phyloP scores from a whole-genome alignment of 2,113 vertebrate species.

The Scomber scombrus region DNA sequence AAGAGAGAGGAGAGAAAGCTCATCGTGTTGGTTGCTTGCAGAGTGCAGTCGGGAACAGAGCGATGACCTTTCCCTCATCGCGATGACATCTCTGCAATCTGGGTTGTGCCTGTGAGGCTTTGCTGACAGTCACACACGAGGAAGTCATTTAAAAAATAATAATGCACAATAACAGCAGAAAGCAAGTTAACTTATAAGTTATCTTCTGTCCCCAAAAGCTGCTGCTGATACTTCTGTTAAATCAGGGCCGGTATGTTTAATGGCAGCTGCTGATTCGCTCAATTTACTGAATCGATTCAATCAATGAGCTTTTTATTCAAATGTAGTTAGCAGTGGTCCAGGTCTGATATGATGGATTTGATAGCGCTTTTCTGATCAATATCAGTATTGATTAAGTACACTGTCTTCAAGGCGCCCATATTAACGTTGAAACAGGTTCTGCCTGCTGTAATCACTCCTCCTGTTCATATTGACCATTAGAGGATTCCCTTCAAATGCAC shows the following conservation, averaged over 20 bases:
- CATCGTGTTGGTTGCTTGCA: constrained; percentile 37
- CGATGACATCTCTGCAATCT: constrained; percentile 48
- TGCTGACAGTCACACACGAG: constrained; percentile 10
- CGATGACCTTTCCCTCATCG: constrained; percentile 56
- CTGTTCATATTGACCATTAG: too few relatives aligned
- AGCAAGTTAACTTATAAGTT: background rate
- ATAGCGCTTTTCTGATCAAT: constrained; percentile 39
- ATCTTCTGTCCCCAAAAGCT: background rate
- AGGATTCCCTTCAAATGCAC: too few relatives aligned
- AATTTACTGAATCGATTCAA: constrained; percentile 39
- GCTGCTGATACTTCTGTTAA: constrained; percentile 9
- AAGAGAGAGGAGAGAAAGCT: constrained; percentile 21
- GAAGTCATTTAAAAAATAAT: constrained; percentile 30
- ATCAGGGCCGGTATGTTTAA: constrained; percentile 3
- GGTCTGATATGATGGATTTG: constrained; percentile 51
- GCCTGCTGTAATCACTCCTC: too few relatives aligned
- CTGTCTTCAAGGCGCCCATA: background rate
- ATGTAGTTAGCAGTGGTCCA: constrained; percentile 24
- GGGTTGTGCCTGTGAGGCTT: constrained; percentile 35
- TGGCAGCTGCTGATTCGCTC: constrained; percentile 42
- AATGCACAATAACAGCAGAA: background rate
- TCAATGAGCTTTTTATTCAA: constrained; percentile 58
- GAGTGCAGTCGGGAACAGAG: constrained; percentile 52
- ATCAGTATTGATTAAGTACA: constrained; percentile 37
- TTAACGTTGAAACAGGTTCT: too few relatives aligned